phyloP scores from a whole-genome alignment of 2,113 vertebrate genomes.

The Alouatta palliata region DNA sequence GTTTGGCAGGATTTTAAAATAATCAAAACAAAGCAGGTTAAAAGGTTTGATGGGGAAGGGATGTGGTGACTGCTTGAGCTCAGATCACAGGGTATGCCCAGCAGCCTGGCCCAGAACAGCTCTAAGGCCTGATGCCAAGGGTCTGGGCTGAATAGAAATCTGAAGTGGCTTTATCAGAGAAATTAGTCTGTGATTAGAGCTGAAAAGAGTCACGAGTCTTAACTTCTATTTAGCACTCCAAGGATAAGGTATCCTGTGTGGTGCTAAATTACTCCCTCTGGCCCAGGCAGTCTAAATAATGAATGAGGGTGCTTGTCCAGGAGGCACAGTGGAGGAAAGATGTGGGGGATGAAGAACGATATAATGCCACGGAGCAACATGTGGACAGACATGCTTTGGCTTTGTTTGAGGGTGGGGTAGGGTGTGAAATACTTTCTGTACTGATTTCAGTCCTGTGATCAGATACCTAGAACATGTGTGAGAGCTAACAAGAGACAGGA shows the following conservation, averaged over 20 bases:
- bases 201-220: slow-evolving; percentile 37
- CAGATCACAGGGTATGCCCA: background rate
- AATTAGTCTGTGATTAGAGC: slow-evolving; percentile 47
- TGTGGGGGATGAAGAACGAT: background rate
- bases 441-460: background rate
- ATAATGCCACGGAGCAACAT: background rate
- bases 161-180: slow-evolving; percentile 64
- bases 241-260: background rate
- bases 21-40: slow-evolving; percentile 71
- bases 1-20: slow-evolving; percentile 69
- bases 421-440: background rate
- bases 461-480: background rate
- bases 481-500: background rate
- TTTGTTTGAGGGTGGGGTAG: background rate
- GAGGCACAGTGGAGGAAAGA: too few species aligned
- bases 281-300: background rate
- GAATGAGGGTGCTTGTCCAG: background rate
- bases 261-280: background rate
- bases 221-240: slow-evolving; percentile 47
- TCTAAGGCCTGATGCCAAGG: background rate
- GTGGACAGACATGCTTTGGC: background rate
- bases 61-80: background rate
- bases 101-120: background rate
- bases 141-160: slow-evolving; percentile 1
- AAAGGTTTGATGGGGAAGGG: slow-evolving; percentile 28